Base-by-base conservation (phyloP, 2,797 vertebrate species). In the Myotis planiceps region DNA sequence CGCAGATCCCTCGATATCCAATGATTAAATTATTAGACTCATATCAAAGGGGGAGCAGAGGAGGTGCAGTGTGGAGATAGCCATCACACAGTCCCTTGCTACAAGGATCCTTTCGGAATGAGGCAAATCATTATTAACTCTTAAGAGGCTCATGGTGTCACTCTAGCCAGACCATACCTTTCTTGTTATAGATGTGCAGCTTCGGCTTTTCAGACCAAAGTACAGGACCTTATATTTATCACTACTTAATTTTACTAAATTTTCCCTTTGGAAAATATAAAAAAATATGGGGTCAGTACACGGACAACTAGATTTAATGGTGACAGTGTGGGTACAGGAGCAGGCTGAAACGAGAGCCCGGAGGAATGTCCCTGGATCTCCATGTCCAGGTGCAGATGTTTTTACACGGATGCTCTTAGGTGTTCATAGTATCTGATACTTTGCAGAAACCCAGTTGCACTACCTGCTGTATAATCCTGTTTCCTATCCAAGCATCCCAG, bases 1-100 rank as follows among this genome's bases (percentile, higher is more conserved):
- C 23, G 27, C 72, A 75, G 74, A 88, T 71, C 25, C 16, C 84
- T 78, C 84, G 92, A 82, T 55, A 78, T 5, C 49, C 47, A 60
- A 80, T 88, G 88, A 94, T 97, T 80, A 96, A 90, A 85, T 86
- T 88, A 96, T 92, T 47, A 92, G 89, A 81, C 39, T 90, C 58
- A 12, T 42, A 93, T 91, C 29, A 80, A 75, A 79, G 34, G 4
- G 14, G 42, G 69, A 68, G 21, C 53, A 96, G 90, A 92, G 79
- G 29, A 71, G 65, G 78, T 1, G 10, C 32, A 49, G n/a, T 15
- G 0, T 6, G 34, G 72, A 89, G 81, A 60, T 63, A 9, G 5
- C 12, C 80, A 79, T 53, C 45, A 16, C 45, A 68, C 19, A 25
- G 15, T 29, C 37, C 34, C 53, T 96, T 80, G 58, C 27, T 90